Evolutionary conservation across 2,888 invertebrate genomes (phyloP), one percentile per base, ranked within the genome.

Genomic region (Chironomus riparius): DNA sequence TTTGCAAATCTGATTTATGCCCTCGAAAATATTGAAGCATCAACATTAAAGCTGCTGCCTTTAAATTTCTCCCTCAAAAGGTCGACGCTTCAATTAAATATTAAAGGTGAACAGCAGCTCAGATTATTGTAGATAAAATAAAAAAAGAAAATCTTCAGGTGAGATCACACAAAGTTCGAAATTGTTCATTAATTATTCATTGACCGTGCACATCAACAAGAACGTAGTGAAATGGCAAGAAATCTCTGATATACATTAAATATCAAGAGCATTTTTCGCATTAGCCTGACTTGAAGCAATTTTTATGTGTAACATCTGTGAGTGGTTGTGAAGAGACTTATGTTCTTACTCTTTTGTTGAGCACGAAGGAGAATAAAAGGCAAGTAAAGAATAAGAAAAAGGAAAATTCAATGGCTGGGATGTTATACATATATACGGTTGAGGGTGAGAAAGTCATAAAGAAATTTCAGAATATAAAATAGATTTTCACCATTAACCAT

Each of bases 171-270:
- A 61, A 61, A 72, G 72, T 61, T 65, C 72, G 22, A 72, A 72
- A 72, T 72, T 61, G 15, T 72, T 72, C 62, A 72, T 72, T 62
- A 72, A 72, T 72, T 72, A 72, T 72, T 72, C 72, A 72, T 56
- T 28, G 56, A 28, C 47, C 10, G 61, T 21, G 15, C 48, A 15
- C 61, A 72, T 50, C 56, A 62, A 28, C 24, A 56, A 38, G 38
- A 38, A 38, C 38, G 38, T 38, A 38, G 38, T 38, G 28, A 62
- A 72, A 61, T 24, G 13, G 21, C 65, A 65, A 24, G 18, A 72
- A 72, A 72, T 72, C 72, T 72, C 72, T 72, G 72, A n/a, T 38
- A 72, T 72, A 72, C 72, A 72, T 72, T 62, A 72, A 72, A 72
- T 50, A 72, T 72, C 28, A 72, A 72, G 47, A 61, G 24, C 56